A percentile compares a stretch with the other conserved stretches of the same genome.
phyloP scores from a whole-genome alignment of 2,113 vertebrate genomes.

The Periophthalmodon schlosseri region DNA sequence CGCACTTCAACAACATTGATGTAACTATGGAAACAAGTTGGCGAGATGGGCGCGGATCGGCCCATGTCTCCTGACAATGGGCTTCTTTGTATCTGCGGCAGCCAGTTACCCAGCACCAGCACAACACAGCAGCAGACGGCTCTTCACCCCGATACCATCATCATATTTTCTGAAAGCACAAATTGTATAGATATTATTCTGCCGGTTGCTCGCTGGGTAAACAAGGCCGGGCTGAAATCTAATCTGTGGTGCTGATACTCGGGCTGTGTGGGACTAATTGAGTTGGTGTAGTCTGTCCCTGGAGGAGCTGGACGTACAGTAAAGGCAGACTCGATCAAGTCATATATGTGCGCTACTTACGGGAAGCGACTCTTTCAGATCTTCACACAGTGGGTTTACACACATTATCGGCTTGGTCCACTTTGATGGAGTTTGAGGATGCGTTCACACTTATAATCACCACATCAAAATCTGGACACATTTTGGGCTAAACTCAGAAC shows the following conservation, averaged over 20 bases:
- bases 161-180: conserved; percentile 74
- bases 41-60: conserved; percentile 61
- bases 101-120: conserved; percentile 47
- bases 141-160: conserved; percentile 70
- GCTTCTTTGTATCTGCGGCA: conserved; percentile 62
- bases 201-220: conserved; percentile 71
- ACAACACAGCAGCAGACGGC: conserved; percentile 52
- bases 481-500: too few species aligned
- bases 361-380: conserved; percentile 59
- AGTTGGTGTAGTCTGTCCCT: conserved; percentile 76
- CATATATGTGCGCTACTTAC: conserved; percentile 58
- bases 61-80: conserved; percentile 67
- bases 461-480: too few species aligned
- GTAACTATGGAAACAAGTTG: conserved; percentile 82
- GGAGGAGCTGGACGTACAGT: conserved; percentile 72
- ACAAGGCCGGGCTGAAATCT: conserved; percentile 76
- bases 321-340: conserved; percentile 72
- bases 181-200: conserved; percentile 79
- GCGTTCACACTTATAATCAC: too few species aligned
- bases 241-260: conserved; percentile 76
- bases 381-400: conserved; percentile 21
- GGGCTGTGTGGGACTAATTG: conserved; percentile 74
- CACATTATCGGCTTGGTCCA: neutral
- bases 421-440: neutral
- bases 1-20: conserved; percentile 74